These are phyloP conservation scores for Drosophila setifemur DNA, from an alignment of 1,140 invertebrate species.

Conservation along the genomic window DNA sequence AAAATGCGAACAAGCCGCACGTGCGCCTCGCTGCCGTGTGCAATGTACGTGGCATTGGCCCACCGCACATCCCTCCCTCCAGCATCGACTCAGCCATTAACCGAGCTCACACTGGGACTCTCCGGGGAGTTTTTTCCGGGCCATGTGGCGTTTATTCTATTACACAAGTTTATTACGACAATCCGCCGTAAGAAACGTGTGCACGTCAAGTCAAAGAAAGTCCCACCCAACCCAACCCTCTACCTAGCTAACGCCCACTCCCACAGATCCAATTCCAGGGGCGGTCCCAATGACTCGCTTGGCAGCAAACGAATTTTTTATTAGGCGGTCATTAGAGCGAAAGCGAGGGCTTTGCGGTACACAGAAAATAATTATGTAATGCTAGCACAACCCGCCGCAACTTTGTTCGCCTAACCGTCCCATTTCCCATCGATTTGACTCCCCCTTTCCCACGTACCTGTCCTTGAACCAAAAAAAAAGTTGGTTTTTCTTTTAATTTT, in stretches of 20 bases:
- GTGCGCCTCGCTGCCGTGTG: slow-evolving; percentile 33
- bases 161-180: slow-evolving; percentile 79
- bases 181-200: slow-evolving; percentile 63
- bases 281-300: neutral
- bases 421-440: too few relatives aligned
- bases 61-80: slow-evolving; percentile 12
- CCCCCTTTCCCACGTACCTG: too few relatives aligned
- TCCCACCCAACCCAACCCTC: slow-evolving; percentile 2
- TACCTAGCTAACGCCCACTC: neutral
- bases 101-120: slow-evolving; percentile 28
- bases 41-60: slow-evolving; percentile 10
- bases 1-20: slow-evolving; percentile 74
- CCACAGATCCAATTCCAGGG: neutral
- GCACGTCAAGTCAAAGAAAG: slow-evolving; percentile 67
- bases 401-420: too few relatives aligned
- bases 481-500: too few relatives aligned
- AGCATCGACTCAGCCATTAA: slow-evolving; percentile 25
- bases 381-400: too few relatives aligned
- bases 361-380: too few relatives aligned
- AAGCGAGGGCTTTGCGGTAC: too few relatives aligned
- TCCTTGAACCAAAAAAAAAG: too few relatives aligned
- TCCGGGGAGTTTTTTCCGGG: slow-evolving; percentile 56
- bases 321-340: slow-evolving; percentile 75
- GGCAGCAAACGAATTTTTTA: slow-evolving; percentile 68
- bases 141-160: slow-evolving; percentile 77